These are phyloP conservation scores for Drosophila villosipedis DNA, from an alignment of 2,888 invertebrate genomes.

Conservation along the genomic window DNA sequence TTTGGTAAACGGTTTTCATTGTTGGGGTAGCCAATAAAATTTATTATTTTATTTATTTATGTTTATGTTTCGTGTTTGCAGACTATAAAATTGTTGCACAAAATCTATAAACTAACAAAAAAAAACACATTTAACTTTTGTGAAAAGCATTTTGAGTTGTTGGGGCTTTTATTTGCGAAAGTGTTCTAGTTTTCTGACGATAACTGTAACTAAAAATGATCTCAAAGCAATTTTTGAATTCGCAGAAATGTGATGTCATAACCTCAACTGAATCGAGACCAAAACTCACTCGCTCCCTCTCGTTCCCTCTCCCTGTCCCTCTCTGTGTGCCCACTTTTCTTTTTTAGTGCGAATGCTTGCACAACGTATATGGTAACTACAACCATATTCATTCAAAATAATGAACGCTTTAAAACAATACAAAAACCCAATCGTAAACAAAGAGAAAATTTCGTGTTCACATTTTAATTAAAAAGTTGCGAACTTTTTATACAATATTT, in stretches of 20 bases:
- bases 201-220: not conserved
- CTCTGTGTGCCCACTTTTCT: not conserved
- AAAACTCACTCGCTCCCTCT: not conserved
- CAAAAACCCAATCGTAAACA: not conserved
- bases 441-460: conserved; percentile 27
- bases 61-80: not conserved
- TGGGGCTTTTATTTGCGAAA: not conserved
- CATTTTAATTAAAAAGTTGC: conserved; percentile 35
- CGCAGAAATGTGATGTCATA: conserved; percentile 50
- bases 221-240: conserved; percentile 16
- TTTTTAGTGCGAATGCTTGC: conserved; percentile 12
- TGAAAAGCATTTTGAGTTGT: not conserved
- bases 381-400: conserved; percentile 19
- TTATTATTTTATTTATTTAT: not conserved
- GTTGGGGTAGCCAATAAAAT: conserved; percentile 32
- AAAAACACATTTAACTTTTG: not conserved
- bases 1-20: conserved; percentile 27
- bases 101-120: not conserved
- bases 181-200: not conserved
- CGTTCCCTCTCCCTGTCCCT: not conserved
- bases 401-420: conserved; percentile 16
- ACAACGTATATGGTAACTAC: conserved; percentile 25
- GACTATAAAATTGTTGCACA: not conserved
- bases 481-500: conserved; percentile 27
- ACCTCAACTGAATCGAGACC: conserved; percentile 29